Evolutionary conservation across 2,888 invertebrate genomes (phyloP).

Genomic region (Cheilosia pagana): DNA sequence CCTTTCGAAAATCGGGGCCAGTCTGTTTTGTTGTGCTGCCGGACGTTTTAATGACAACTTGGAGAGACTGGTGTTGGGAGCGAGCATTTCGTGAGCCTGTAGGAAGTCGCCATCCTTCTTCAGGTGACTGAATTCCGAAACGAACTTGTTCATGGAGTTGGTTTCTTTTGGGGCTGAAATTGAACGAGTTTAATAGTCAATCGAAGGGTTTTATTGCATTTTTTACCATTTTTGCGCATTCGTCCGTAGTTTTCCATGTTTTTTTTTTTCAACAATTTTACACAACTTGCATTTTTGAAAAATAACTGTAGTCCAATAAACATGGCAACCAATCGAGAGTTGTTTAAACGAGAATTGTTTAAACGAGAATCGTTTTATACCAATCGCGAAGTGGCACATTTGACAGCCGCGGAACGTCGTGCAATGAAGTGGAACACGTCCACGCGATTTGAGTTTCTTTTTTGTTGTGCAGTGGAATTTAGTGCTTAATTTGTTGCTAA

Average conservation of each 20-base stretch:
- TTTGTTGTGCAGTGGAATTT: conserved; percentile 44
- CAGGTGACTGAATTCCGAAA: conserved; percentile 28
- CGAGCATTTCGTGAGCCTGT: conserved; percentile 25
- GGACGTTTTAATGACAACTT: conserved; percentile 47
- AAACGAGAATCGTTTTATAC: conserved; percentile 31
- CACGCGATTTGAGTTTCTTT: conserved; percentile 55
- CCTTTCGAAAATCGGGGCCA: conserved; percentile 64
- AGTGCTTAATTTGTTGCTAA: conserved; percentile 15
- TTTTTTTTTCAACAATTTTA: neutral
- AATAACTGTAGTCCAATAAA: conserved; percentile 45
- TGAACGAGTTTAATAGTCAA: neutral
- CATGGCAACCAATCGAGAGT: neutral
- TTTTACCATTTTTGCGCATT: conserved; percentile 78
- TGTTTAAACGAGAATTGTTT: conserved; percentile 1
- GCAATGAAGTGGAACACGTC: conserved; percentile 30
- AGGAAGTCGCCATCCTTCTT: conserved; percentile 36
- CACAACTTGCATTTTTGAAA: conserved; percentile 18
- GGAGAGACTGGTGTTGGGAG: conserved; percentile 23
- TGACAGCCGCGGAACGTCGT: conserved; percentile 31
- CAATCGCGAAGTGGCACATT: conserved; percentile 19
- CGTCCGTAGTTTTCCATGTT: conserved; percentile 60
- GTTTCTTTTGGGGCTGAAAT: conserved; percentile 36
- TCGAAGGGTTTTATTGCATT: neutral
- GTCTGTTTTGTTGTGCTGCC: conserved; percentile 18
- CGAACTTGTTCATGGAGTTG: conserved; percentile 62